phyloP scores from a whole-genome alignment of 2,113 vertebrate species.

The Sprattus sprattus region DNA sequence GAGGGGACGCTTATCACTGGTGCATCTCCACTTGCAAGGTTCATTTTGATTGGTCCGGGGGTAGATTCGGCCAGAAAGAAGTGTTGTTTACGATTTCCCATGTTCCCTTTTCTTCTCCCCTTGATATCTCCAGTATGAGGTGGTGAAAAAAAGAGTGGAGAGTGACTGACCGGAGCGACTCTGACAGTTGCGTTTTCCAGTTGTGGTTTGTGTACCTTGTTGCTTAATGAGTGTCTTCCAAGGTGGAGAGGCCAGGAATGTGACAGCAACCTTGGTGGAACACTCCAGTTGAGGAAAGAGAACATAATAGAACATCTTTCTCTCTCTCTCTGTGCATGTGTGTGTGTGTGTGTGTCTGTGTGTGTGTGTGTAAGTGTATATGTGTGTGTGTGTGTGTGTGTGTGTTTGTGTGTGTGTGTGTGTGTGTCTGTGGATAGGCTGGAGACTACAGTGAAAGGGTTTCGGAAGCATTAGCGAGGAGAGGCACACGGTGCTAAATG shows the following conservation, averaged over 20 bases:
- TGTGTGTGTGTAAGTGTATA: background rate
- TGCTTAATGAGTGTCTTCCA: background rate
- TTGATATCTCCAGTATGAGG: background rate
- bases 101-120: background rate
- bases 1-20: background rate
- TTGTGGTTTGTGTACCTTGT: too few species aligned
- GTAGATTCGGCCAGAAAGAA: background rate
- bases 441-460: background rate
- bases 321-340: background rate
- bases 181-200: background rate
- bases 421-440: slow-evolving; percentile 41
- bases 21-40: background rate
- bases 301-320: background rate
- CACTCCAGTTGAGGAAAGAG: background rate
- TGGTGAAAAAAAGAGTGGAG: background rate
- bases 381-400: background rate
- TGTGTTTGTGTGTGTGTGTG: background rate
- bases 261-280: background rate
- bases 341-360: background rate
- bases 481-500: slow-evolving; percentile 44
- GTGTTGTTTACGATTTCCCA: background rate
- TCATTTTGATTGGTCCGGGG: background rate
- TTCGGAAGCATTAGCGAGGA: slow-evolving; percentile 40
- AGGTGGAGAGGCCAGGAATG: background rate
- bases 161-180: background rate